Conservation (phyloP, 2,888 invertebrate genomes). For the Peribatodes rhomboidaria region DNA sequence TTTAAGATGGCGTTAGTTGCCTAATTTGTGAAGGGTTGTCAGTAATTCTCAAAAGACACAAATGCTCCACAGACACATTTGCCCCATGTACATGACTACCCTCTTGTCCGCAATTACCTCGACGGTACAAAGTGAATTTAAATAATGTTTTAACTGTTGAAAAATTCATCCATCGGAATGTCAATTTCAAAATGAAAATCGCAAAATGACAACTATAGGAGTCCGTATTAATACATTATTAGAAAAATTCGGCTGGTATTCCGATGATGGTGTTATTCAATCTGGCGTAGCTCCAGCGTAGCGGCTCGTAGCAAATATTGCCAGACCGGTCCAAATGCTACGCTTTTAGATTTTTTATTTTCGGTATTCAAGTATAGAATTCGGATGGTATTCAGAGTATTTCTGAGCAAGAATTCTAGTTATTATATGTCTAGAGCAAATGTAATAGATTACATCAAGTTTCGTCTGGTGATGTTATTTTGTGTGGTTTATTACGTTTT, state of each 20-base stretch:
- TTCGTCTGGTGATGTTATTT: background rate
- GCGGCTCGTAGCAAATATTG: slow-evolving; percentile 61
- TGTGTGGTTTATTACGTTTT: too few species aligned
- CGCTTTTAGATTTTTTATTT: slow-evolving; percentile 40
- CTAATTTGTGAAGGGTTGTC: too few species aligned
- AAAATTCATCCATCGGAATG: too few species aligned
- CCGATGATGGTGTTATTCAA: slow-evolving; percentile 21
- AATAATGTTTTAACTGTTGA: too few species aligned
- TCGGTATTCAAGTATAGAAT: slow-evolving; percentile 7
- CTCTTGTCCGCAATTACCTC: too few species aligned
- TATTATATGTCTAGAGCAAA: background rate
- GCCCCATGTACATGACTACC: too few species aligned
- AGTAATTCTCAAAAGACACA: too few species aligned
- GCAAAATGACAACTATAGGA: too few species aligned
- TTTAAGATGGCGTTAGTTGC: too few species aligned
- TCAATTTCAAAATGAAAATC: too few species aligned
- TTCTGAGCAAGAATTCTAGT: slow-evolving; percentile 3
- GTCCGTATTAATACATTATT: background rate
- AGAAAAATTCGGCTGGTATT: background rate
- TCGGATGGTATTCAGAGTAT: slow-evolving; percentile 6
- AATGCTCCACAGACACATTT: too few species aligned
- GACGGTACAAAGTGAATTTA: too few species aligned
- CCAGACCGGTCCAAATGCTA: slow-evolving; percentile 54
- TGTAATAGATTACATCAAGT: slow-evolving; percentile 1
- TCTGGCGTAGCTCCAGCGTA: slow-evolving; percentile 49